Evolutionary conservation across 53 echinoderm and acorn worm genomes (phyloP), one percentile per base, ranked within the genome.

Genomic region (Holothuria leucospilota): DNA sequence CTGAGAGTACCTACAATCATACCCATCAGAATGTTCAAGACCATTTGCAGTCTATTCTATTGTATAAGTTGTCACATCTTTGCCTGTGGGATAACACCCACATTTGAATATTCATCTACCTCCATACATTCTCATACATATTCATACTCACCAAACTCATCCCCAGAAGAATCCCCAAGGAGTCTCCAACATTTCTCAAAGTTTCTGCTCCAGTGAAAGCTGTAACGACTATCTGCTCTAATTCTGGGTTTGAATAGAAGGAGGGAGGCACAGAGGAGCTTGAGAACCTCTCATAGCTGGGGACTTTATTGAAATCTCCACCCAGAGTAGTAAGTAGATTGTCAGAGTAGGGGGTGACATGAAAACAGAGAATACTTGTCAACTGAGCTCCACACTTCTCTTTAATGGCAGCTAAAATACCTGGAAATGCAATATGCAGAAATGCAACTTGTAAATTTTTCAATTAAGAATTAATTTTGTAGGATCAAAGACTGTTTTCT

Each of bases 221-320:
- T 24, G 93, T 93, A 18, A 94, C 95, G 0, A 94, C 99, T 26
- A 96, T 88, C 91, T 99, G 99, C 82, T 99, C 99, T 75, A 99
- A 65, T 75, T 99, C 99, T 0, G 99, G 92, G 72, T 90, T 99
- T 62, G 99, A 94, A 78, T 99, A 98, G 89, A 99, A 95, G 10
- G 91, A 79, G 13, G 88, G 89, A 0, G 92, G 88, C 13, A 88
- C 86, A 12, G 84, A 88, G 12, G 86, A 78, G 5, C 96, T 89
- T 63, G 92, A 87, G 56, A 86, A 77, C 20, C 74, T 58, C 38
- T 92, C 87, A 30, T 86, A 77, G 56, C 86, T 85, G 0, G 99
- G 94, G 21, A 95, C 86, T 42, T 87, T 84, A 69, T 84, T 90
- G 85, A 99, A 90, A 71, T 99, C 99, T 1, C 99, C 95, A 8